Evolutionary conservation across 2,888 invertebrate genomes (phyloP), one percentile per base, ranked within the genome.

Genomic region (Nowickia ferox): DNA sequence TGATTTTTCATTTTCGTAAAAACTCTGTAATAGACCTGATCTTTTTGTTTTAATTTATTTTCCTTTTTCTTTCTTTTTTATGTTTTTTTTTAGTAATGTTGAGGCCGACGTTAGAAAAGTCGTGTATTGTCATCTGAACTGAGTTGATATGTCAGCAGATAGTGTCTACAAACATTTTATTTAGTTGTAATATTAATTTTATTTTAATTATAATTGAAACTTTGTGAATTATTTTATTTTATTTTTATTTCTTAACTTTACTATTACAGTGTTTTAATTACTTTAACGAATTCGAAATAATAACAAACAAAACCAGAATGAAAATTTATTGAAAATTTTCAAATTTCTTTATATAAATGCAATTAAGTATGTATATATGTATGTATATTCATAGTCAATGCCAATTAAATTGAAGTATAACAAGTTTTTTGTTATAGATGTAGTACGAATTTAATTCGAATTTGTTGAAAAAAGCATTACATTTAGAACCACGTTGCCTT

Each of bases 61-160:
- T 44, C 19, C 44, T 53, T 61, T 6, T 57, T 48, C 8, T 57
- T 65, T 44, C 44, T 57, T 57, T 65, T 30, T 48, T 44, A 65
- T 42, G 68, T 76, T 8, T 68, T 9, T 59, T 78, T 80, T 74
- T 81, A 81, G 80, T 81, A 81, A 81, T 38, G 46, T 68, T 81
- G 59, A 75, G 19, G 61, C 53, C 38, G 68, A 42, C 51, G 46
- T 72, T 19, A 59, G 30, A 57, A 57, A 48, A 42, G 17, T 66
- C 57, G 46, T 46, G 19, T 61, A 40, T 48, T 78, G 51, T 48
- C 77, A 68, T 59, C 57, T 59, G 17, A 75, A 59, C 65, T 53
- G 72, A 48, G 68, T 61, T 51, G 42, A 44, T 68, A 51, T 72
- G 38, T 61, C 46, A 71, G 38, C 42, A 42, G 17, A 42, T 30